Evolutionary conservation across 1,140 invertebrate species (phyloP).

Genomic region (Schlechtendalia chinensis): DNA sequence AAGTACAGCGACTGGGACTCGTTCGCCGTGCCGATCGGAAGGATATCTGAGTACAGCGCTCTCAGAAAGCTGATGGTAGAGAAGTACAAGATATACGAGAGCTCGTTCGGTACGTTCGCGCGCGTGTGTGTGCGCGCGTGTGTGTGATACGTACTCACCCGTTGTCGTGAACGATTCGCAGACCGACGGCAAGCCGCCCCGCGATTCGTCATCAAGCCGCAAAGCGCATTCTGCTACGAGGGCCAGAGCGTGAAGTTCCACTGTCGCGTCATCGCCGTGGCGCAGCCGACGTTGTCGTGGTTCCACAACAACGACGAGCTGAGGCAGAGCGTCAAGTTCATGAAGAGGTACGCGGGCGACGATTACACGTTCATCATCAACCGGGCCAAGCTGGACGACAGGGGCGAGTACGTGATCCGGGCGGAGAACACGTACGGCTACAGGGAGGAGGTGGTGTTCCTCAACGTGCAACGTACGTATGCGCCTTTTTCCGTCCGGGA

Average conservation of each 20-base stretch:
- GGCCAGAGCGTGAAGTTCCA: constrained; percentile 96
- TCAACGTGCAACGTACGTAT: constrained; percentile 91
- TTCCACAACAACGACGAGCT: constrained; percentile 89
- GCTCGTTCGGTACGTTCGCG: constrained; percentile 86
- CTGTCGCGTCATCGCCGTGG: constrained; percentile 92
- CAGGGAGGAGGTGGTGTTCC: constrained; percentile 92
- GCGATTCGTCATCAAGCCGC: constrained; percentile 94
- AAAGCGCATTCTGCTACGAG: constrained; percentile 92
- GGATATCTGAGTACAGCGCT: constrained; percentile 94
- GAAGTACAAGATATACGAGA: constrained; percentile 94
- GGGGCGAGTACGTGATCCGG: constrained; percentile 94
- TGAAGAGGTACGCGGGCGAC: constrained; percentile 95
- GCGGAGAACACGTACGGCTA: constrained; percentile 98
- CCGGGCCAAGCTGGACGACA: constrained; percentile 88
- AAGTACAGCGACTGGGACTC: constrained; percentile 90
- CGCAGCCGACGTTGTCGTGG: constrained; percentile 93
- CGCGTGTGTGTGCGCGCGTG: too few species aligned
- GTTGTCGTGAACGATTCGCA: too few species aligned
- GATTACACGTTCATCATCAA: constrained; percentile 98
- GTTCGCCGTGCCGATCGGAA: constrained; percentile 89
- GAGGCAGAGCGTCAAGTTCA: constrained; percentile 97
- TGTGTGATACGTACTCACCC: too few species aligned
- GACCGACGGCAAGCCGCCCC: constrained; percentile 96
- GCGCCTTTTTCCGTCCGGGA: too few species aligned
- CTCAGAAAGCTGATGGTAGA: constrained; percentile 94